Evolutionary conservation across 2,888 invertebrate species (phyloP).

Genomic region (Zaprionus obscuricornis): DNA sequence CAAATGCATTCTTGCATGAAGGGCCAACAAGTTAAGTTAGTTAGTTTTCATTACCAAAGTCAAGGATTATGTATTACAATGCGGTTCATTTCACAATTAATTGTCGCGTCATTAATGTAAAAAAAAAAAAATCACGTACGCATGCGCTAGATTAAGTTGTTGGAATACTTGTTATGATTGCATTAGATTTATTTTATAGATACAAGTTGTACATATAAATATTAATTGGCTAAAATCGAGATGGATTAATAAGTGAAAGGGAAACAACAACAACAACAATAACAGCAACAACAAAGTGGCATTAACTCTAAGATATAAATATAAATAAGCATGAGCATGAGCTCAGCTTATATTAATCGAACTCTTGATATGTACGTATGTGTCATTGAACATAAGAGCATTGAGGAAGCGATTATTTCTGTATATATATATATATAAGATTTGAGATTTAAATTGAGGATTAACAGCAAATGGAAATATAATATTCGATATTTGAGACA

Average conservation of each 20-base stretch:
- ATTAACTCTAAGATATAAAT: constrained; percentile 23
- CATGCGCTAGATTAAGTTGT: constrained; percentile 57
- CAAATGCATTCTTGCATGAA: constrained; percentile 68
- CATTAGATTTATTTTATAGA: constrained; percentile 32
- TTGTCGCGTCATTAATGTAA: too few relatives aligned
- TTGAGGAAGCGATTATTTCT: constrained; percentile 43
- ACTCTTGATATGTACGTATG: constrained; percentile 34
- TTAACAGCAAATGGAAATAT: too few relatives aligned
- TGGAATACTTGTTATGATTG: constrained; percentile 43
- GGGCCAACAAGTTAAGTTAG: constrained; percentile 33
- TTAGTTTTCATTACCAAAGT: constrained; percentile 66
- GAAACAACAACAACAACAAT: too few relatives aligned
- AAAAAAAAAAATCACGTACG: constrained; percentile 61
- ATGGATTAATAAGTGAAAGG: constrained; percentile 62
- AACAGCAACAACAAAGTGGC: too few relatives aligned
- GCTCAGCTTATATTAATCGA: constrained; percentile 59
- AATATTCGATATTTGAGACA: too few relatives aligned
- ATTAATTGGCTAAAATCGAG: constrained; percentile 20
- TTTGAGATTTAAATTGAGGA: too few relatives aligned
- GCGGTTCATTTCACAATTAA: too few relatives aligned
- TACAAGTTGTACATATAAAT: not conserved
- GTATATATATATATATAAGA: too few relatives aligned
- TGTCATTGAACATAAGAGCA: constrained; percentile 46
- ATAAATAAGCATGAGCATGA: constrained; percentile 53
- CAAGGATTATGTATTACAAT: constrained; percentile 43